phyloP scores from a whole-genome alignment of 2,888 invertebrate species.

The Polyommatus icarus region DNA sequence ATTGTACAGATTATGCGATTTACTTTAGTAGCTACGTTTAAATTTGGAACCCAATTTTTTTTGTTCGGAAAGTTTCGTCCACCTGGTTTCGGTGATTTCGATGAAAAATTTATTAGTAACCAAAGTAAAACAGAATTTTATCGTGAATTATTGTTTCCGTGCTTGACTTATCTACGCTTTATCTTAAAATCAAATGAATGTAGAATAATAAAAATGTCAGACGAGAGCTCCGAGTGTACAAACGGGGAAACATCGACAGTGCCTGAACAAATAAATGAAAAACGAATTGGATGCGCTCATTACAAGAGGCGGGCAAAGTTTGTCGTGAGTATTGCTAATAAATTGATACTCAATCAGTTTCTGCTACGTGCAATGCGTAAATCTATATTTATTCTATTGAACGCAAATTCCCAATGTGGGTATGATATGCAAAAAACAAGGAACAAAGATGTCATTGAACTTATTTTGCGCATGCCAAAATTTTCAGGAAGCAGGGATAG shows the following conservation, averaged over 20 bases:
- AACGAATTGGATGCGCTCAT: constrained; percentile 87
- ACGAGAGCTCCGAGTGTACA: constrained; percentile 51
- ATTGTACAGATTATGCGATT: no score
- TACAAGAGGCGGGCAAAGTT: constrained; percentile 92
- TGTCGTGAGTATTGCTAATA: constrained; percentile 82
- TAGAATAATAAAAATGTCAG: constrained; percentile 56
- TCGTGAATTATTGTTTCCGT: constrained; percentile 36
- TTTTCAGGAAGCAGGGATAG: constrained; percentile 11
- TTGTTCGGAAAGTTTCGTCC: no score
- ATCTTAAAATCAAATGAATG: constrained; percentile 31
- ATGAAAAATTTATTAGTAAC: constrained; percentile 43
- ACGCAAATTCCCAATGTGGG: constrained; percentile 50
- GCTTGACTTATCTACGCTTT: constrained; percentile 32
- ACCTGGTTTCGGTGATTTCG: background rate
- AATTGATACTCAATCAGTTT: constrained; percentile 8
- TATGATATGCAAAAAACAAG: constrained; percentile 50
- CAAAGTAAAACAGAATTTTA: constrained; percentile 40
- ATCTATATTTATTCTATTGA: constrained; percentile 60
- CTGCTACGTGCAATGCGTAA: constrained; percentile 26
- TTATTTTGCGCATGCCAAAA: constrained; percentile 35
- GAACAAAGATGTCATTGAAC: constrained; percentile 67
- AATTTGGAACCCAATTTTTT: no score
- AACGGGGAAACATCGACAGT: constrained; percentile 50
- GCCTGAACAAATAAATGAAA: constrained; percentile 56
- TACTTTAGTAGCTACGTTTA: no score